These are phyloP conservation scores for Brotula barbata DNA, from an alignment of 2,797 vertebrate genomes.

Conservation along the genomic window DNA sequence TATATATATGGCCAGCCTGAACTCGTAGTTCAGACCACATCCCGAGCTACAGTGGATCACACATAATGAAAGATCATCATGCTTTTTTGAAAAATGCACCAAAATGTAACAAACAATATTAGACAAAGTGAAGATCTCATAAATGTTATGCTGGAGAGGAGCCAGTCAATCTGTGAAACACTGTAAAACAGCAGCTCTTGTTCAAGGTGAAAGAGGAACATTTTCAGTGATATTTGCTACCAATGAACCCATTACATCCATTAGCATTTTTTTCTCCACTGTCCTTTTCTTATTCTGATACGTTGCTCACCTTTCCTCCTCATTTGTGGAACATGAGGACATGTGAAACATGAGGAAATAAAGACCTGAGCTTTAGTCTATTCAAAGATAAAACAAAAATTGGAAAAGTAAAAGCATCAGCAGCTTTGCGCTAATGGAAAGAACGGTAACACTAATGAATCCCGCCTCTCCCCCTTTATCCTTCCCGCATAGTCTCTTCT, in stretches of 20 bases:
- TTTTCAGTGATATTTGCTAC: conserved; percentile 33
- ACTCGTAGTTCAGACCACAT: too few relatives aligned
- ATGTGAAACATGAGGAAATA: conserved; percentile 32
- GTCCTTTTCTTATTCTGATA: conserved; percentile 51
- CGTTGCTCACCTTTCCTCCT: conserved; percentile 50
- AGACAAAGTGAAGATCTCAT: too few relatives aligned
- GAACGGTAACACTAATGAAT: conserved; percentile 60
- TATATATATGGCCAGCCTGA: too few relatives aligned
- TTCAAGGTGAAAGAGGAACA: conserved; percentile 32
- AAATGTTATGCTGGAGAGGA: too few relatives aligned
- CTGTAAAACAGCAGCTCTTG: conserved; percentile 3
- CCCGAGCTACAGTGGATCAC: too few relatives aligned
- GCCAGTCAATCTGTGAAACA: too few relatives aligned
- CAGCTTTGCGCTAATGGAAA: conserved; percentile 49
- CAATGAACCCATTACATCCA: conserved; percentile 62
- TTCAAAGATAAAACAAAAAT: conserved; percentile 39
- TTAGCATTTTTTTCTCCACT: conserved; percentile 50
- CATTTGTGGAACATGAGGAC: conserved; percentile 32
- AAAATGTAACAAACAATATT: too few relatives aligned
- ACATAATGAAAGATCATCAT: too few relatives aligned
- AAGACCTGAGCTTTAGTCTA: conserved; percentile 32
- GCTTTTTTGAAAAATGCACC: too few relatives aligned
- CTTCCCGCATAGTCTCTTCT: conserved; percentile 25
- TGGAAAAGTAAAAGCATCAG: conserved; percentile 45
- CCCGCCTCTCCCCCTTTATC: conserved; percentile 24